Evolutionary conservation across 1,140 invertebrate species (phyloP).

Genomic region (Manduca sexta): DNA sequence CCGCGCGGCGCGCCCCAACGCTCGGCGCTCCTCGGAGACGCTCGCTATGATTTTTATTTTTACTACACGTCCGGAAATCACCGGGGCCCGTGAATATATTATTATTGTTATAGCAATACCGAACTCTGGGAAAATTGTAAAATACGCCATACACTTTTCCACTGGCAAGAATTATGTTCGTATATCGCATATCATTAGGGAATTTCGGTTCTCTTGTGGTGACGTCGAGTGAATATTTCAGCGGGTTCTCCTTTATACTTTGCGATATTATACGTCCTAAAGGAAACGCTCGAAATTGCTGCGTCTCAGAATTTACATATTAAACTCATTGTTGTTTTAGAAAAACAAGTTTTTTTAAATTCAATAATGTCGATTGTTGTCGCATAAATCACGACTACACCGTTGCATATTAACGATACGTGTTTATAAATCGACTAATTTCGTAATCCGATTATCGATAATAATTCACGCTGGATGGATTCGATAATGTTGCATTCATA

Average conservation of each 20-base stretch:
- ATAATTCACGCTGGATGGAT: too few species aligned
- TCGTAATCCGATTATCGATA: too few species aligned
- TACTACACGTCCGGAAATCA: conserved; percentile 48
- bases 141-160: conserved; percentile 31
- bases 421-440: too few species aligned
- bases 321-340: too few species aligned
- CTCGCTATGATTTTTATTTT: conserved; percentile 42
- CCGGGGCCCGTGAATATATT: conserved; percentile 50
- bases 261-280: too few species aligned
- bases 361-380: too few species aligned
- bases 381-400: too few species aligned
- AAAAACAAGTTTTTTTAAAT: too few species aligned
- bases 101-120: conserved; percentile 47
- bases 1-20: too few species aligned
- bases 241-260: conserved; percentile 8
- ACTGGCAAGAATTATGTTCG: conserved; percentile 29
- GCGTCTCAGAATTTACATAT: not conserved
- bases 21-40: conserved; percentile 23
- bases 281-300: too few species aligned
- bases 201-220: conserved; percentile 28
- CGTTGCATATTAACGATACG: too few species aligned
- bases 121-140: conserved; percentile 48
- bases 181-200: conserved; percentile 45
- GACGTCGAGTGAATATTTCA: conserved; percentile 40
- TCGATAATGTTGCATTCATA: too few species aligned